A percentile compares a stretch with the other conserved stretches of the same genome.
Evolutionary conservation across 2,888 invertebrate genomes (phyloP).

Genomic region (Anodontia alba): DNA sequence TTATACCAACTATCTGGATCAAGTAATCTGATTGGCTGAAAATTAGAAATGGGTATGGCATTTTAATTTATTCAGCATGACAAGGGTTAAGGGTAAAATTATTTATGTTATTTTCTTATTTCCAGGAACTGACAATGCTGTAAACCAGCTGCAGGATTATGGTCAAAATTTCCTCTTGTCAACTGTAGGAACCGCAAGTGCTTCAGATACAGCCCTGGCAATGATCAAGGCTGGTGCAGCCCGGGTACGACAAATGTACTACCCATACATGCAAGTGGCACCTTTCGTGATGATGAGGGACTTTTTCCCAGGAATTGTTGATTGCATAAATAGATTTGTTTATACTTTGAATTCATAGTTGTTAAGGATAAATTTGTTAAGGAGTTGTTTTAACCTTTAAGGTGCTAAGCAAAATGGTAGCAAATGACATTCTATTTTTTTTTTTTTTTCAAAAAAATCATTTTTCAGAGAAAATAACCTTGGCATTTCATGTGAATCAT

Average conservation of each 20-base stretch:
- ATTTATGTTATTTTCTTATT: no score
- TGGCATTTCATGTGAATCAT: no score
- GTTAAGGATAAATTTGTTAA: background rate
- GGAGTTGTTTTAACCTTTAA: background rate
- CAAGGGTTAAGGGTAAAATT: no score
- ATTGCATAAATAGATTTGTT: slow-evolving; percentile 58
- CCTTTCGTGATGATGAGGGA: slow-evolving; percentile 67
- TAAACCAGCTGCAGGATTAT: slow-evolving; percentile 67
- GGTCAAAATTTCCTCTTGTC: slow-evolving; percentile 68
- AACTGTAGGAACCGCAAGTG: slow-evolving; percentile 66
- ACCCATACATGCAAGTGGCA: slow-evolving; percentile 68
- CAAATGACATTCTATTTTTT: no score
- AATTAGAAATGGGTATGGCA: no score
- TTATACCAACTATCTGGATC: no score
- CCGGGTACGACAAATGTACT: slow-evolving; percentile 75
- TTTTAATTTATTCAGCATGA: no score
- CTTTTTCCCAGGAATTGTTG: slow-evolving; percentile 67
- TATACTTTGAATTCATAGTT: slow-evolving; percentile 52
- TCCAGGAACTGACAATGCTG: slow-evolving; percentile 80
- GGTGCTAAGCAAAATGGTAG: no score
- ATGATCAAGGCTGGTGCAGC: slow-evolving; percentile 77
- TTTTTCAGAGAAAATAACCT: no score
- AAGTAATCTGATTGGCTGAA: no score
- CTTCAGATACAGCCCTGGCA: slow-evolving; percentile 78
- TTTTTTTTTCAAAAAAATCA: no score